phyloP scores from a whole-genome alignment of 2,113 vertebrate genomes.

The Oreochromis aureus region DNA sequence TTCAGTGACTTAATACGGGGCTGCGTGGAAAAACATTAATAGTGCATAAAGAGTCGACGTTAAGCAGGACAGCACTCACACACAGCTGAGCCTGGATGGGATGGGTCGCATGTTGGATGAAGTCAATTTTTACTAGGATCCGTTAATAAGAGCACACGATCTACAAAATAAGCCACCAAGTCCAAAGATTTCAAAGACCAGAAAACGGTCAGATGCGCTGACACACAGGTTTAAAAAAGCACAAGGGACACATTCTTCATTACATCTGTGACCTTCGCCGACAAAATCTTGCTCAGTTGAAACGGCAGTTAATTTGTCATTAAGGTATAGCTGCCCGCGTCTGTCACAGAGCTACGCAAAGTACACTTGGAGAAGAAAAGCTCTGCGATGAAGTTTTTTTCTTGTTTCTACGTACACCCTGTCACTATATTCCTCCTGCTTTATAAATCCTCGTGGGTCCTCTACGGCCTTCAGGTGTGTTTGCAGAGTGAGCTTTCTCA shows the following conservation, averaged over 20 bases:
- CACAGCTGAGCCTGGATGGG: slow-evolving; percentile 65
- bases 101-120: slow-evolving; percentile 66
- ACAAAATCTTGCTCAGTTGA: not conserved
- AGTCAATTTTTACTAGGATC: not conserved
- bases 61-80: slow-evolving; percentile 60
- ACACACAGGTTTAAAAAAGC: not conserved
- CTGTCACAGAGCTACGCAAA: not conserved
- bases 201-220: slow-evolving; percentile 3
- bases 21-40: not conserved
- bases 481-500: not conserved
- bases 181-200: slow-evolving; percentile 12
- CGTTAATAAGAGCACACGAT: not conserved
- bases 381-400: not conserved
- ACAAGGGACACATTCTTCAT: not conserved
- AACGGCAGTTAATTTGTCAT: not conserved
- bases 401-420: not conserved
- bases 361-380: slow-evolving; percentile 48
- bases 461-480: slow-evolving; percentile 34
- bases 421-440: not conserved
- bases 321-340: not conserved
- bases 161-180: not conserved
- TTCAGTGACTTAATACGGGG: not conserved
- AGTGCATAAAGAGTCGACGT: not conserved
- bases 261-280: not conserved
- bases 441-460: slow-evolving; percentile 22